Evolutionary conservation across 2,888 invertebrate genomes (phyloP).

Genomic region (Ornithoptera alexandrae): DNA sequence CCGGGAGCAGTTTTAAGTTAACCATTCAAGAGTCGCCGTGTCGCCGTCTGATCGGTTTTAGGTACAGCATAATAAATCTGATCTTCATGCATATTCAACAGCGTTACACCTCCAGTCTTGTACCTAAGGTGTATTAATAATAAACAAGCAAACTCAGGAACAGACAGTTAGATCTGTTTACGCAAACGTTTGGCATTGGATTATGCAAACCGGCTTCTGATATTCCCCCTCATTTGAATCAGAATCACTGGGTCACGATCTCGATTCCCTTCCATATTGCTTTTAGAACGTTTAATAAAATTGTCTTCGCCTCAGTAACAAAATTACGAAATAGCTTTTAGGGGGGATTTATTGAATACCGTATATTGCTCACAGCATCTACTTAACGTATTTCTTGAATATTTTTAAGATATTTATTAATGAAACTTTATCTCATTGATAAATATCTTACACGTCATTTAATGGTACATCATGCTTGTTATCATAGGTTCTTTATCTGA

Average conservation of each 20-base stretch:
- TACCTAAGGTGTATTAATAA: constrained; percentile 14
- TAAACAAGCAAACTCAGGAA: constrained; percentile 20
- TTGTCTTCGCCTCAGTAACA: neutral
- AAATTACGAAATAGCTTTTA: neutral
- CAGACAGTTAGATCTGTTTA: constrained; percentile 26
- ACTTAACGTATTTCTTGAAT: too few relatives aligned
- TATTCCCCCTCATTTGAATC: constrained; percentile 26
- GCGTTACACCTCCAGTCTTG: neutral
- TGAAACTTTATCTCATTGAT: too few relatives aligned
- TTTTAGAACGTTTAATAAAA: constrained; percentile 15
- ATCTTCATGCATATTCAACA: neutral
- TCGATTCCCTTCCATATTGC: constrained; percentile 12
- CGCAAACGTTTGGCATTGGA: constrained; percentile 15
- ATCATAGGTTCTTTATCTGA: too few relatives aligned
- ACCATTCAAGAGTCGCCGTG: too few relatives aligned
- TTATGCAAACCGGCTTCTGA: constrained; percentile 24
- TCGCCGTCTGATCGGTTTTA: too few relatives aligned
- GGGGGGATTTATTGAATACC: neutral
- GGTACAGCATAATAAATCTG: neutral
- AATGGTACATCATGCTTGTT: too few relatives aligned
- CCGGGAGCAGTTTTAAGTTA: too few relatives aligned
- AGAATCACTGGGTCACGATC: constrained; percentile 22
- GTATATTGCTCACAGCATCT: neutral
- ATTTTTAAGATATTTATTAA: too few relatives aligned
- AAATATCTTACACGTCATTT: too few relatives aligned